Percentiles rank a stretch among this genome's conserved stretches.
Evolutionary conservation across 2,113 vertebrate species (phyloP).

Genomic region (Marcusenius ussheri): DNA sequence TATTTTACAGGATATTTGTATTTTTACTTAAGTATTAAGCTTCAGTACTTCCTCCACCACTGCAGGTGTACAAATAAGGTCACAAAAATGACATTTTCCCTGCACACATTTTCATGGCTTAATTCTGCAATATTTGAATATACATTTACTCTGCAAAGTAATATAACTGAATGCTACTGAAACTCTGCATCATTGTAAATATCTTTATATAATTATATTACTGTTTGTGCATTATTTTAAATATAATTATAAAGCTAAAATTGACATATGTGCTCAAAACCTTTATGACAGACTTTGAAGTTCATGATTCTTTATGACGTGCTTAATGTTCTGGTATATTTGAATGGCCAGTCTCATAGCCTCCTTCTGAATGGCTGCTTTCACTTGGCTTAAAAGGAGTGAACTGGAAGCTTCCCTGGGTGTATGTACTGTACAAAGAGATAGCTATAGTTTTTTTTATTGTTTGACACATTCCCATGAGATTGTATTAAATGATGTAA

Average conservation of each 20-base stretch:
- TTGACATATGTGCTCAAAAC: not conserved
- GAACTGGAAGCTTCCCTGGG: not conserved
- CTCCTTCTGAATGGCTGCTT: not conserved
- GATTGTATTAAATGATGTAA: not conserved
- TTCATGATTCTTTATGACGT: not conserved
- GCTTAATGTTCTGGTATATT: not conserved
- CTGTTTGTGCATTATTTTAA: not conserved
- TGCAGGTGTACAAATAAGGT: not conserved
- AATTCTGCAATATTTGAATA: conserved; percentile 1
- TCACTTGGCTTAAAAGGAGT: not conserved
- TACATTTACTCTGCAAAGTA: not conserved
- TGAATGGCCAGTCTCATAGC: not conserved
- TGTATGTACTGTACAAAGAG: not conserved
- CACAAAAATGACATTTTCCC: not conserved
- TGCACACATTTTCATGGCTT: not conserved
- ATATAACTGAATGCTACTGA: not conserved
- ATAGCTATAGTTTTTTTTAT: not conserved
- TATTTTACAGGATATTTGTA: too few relatives aligned
- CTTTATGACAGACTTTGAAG: not conserved
- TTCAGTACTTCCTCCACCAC: too few relatives aligned
- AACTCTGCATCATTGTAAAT: not conserved
- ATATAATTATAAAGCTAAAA: not conserved
- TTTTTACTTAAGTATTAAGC: too few relatives aligned
- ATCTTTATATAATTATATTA: not conserved
- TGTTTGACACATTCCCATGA: not conserved